Conservation (phyloP, 2,113 vertebrate genomes). For the Zosterops pallidus region DNA sequence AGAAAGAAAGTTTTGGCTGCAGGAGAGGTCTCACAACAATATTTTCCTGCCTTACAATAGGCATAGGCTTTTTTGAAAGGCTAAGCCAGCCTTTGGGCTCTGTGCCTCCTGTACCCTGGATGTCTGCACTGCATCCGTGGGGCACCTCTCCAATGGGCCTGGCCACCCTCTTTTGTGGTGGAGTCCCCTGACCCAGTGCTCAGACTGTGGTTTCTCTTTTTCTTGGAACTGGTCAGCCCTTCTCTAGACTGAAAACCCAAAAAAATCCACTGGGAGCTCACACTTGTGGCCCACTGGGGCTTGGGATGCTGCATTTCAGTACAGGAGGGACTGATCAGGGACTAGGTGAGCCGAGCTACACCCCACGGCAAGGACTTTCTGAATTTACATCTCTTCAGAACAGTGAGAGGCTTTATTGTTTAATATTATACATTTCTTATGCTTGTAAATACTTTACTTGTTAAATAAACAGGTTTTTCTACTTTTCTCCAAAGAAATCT, state of each 20-base stretch:
- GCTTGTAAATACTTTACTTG: background rate
- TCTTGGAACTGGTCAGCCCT: background rate
- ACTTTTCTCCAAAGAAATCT: background rate
- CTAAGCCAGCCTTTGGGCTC: background rate
- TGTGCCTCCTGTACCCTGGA: background rate
- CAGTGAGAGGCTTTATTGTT: background rate
- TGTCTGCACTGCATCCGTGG: background rate
- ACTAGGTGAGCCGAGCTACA: background rate
- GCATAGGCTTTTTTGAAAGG: background rate
- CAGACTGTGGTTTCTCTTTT: background rate
- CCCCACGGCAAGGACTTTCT: background rate
- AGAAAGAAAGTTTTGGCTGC: background rate
- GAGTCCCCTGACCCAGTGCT: background rate
- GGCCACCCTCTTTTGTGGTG: background rate
- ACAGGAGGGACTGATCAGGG: background rate
- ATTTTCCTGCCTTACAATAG: background rate
- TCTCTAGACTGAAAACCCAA: background rate
- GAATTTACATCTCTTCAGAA: background rate
- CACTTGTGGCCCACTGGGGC: background rate
- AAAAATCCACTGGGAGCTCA: background rate
- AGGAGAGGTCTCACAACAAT: background rate
- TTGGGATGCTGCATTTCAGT: background rate
- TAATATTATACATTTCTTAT: background rate
- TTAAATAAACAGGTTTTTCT: background rate
- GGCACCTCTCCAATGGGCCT: fast-evolving